Conservation (phyloP, 2,797 vertebrate species). For the Acanthis flammea region DNA sequence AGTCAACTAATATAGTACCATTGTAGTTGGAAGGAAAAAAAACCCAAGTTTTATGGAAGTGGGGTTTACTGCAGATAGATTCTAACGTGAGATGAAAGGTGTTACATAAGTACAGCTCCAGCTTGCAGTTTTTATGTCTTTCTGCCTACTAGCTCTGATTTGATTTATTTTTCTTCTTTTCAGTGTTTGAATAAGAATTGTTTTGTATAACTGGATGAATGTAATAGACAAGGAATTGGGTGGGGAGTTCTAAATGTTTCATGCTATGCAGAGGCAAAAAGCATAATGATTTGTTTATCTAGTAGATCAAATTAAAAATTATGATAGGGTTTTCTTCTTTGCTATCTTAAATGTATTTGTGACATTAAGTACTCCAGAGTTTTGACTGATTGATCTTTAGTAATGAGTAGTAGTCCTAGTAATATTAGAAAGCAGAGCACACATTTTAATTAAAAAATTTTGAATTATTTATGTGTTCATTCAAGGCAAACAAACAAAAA, state of each 20-base stretch:
- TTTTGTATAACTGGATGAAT: neutral
- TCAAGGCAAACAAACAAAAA: neutral
- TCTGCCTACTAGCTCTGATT: neutral
- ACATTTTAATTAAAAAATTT: neutral
- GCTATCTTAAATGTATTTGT: neutral
- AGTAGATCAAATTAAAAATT: neutral
- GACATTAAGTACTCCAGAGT: neutral
- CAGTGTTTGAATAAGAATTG: neutral
- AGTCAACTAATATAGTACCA: neutral
- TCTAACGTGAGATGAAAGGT: neutral
- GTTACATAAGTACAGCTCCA: neutral
- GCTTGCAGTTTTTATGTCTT: neutral
- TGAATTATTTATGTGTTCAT: neutral
- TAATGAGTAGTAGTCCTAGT: neutral
- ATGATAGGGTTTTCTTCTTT: neutral
- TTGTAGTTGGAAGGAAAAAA: neutral
- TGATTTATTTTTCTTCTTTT: neutral
- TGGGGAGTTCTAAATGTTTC: neutral
- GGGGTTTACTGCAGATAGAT: neutral
- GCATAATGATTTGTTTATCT: neutral
- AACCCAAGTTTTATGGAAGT: neutral
- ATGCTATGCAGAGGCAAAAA: neutral
- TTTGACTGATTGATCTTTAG: neutral
- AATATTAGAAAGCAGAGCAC: neutral
- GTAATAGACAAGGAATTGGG: neutral